A percentile compares a stretch with the other conserved stretches of the same genome.
Conservation (phyloP, 1,140 invertebrate genomes). For the Globodera rostochiensis region DNA sequence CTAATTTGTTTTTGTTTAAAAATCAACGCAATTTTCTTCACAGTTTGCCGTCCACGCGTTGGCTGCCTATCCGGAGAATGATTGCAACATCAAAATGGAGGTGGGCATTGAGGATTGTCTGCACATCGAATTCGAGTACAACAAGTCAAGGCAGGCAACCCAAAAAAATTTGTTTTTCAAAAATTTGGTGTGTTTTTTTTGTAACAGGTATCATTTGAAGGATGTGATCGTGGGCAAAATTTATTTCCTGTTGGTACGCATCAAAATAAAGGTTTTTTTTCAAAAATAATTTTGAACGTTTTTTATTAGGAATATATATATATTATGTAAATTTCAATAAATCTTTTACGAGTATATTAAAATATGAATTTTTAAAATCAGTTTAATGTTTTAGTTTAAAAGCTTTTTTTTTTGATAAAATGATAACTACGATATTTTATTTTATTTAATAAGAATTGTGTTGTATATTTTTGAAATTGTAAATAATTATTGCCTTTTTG, state of each 20-base stretch:
- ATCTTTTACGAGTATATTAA: too few species aligned
- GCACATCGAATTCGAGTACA: constrained; percentile 99
- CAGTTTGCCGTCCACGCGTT: constrained; percentile 83
- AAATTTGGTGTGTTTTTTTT: constrained; percentile 53
- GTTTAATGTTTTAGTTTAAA: too few species aligned
- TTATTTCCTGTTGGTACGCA: constrained; percentile 95
- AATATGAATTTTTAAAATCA: too few species aligned
- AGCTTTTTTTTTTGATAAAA: too few species aligned
- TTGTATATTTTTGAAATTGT: too few species aligned
- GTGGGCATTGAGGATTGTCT: constrained; percentile 88
- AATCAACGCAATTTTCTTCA: background rate
- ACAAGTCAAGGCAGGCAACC: constrained; percentile 83
- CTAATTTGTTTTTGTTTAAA: too few species aligned
- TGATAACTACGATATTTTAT: too few species aligned
- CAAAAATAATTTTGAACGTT: background rate
- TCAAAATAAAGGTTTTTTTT: constrained; percentile 77
- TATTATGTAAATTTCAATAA: too few species aligned
- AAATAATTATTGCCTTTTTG: background rate
- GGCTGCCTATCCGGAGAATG: constrained; percentile 92
- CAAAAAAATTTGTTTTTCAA: background rate
- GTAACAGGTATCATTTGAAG: constrained; percentile 87
- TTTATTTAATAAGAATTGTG: too few species aligned
- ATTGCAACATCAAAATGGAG: constrained; percentile 70
- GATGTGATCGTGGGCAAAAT: constrained; percentile 99
- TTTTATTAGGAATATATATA: too few species aligned